These are phyloP conservation scores for Muricea muricata DNA, from an alignment of 92 coral and sea anemone species.

Conservation along the genomic window DNA sequence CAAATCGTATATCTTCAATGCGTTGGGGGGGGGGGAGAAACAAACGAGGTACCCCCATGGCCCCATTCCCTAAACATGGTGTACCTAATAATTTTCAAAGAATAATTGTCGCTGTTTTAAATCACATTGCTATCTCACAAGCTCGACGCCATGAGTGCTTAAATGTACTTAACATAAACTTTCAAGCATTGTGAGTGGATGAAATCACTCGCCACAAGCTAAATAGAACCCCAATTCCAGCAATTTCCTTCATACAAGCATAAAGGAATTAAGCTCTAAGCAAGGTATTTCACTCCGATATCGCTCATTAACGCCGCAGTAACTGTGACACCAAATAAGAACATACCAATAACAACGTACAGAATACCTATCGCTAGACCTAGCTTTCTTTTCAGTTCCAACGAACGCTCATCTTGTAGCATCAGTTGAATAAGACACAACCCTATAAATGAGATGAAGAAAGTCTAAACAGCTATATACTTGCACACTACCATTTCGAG, in stretches of 20 bases:
- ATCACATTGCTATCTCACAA: no score
- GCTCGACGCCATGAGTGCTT: no score
- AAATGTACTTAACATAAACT: no score
- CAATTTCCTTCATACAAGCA: not conserved
- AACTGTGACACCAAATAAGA: conserved; percentile 87
- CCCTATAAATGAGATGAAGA: conserved; percentile 51
- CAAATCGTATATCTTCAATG: no score
- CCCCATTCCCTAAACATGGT: no score
- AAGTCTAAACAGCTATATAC: not conserved
- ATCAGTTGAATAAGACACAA: conserved; percentile 76
- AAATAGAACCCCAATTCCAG: no score
- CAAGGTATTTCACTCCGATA: conserved; percentile 58
- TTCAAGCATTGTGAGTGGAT: no score
- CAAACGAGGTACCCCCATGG: no score
- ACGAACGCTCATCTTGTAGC: conserved; percentile 48
- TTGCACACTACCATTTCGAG: not conserved
- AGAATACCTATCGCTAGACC: conserved; percentile 65
- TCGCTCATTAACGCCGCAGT: conserved; percentile 80
- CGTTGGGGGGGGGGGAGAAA: no score
- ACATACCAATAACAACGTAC: conserved; percentile 79
- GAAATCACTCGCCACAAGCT: no score
- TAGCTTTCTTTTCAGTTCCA: conserved; percentile 47
- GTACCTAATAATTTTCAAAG: no score
- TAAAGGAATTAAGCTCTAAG: not conserved
- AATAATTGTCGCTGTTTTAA: no score